These are phyloP conservation scores for Lepidocyrtoides sp. DNA, from an alignment of 2,888 invertebrate genomes.

Conservation along the genomic window DNA sequence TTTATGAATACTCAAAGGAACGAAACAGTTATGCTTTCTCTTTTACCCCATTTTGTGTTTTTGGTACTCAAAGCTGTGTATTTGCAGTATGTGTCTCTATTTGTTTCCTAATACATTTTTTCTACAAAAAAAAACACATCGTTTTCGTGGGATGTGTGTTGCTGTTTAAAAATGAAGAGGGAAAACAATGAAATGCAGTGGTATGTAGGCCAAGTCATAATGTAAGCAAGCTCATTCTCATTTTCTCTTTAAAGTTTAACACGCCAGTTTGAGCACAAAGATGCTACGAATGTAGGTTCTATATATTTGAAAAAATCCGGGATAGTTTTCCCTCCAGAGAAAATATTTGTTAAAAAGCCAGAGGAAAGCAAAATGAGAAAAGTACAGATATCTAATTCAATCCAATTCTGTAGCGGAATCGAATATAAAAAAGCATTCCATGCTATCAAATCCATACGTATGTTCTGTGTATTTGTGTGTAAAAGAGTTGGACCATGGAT, in stretches of 20 bases:
- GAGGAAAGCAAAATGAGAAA: not conserved
- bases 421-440: slow-evolving; percentile 63
- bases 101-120: not conserved
- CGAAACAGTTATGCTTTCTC: not conserved
- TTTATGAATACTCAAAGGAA: not conserved
- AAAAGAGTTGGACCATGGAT: slow-evolving; percentile 48
- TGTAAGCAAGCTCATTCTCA: not conserved
- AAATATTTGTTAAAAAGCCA: slow-evolving; percentile 11
- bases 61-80: not conserved
- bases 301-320: too few species aligned
- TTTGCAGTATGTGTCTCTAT: not conserved
- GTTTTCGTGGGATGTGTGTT: not conserved
- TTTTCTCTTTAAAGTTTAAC: not conserved
- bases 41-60: not conserved
- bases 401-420: slow-evolving; percentile 54
- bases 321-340: not conserved
- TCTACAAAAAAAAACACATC: not conserved
- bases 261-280: not conserved
- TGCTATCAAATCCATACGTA: slow-evolving; percentile 63
- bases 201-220: slow-evolving; percentile 39
- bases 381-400: slow-evolving; percentile 59
- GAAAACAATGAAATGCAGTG: slow-evolving; percentile 28
- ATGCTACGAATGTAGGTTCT: too few species aligned
- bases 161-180: not conserved
- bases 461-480: slow-evolving; percentile 26